These are phyloP conservation scores for Phenganax stokvisi DNA, from an alignment of 92 coral and sea anemone species.

Conservation along the genomic window DNA sequence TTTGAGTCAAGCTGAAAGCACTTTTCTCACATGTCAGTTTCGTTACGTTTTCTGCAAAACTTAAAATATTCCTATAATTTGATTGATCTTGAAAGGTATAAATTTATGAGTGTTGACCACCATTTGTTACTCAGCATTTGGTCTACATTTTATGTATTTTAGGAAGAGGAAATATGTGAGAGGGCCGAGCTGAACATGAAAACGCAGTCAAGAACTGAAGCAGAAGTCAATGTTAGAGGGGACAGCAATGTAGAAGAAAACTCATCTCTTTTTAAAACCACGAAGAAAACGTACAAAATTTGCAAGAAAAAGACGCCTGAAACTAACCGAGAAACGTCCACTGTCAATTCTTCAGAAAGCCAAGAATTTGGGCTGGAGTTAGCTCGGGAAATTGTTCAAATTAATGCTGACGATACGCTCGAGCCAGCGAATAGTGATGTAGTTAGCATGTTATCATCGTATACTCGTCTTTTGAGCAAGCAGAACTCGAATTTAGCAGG, in stretches of 20 bases:
- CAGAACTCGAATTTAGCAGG: background rate
- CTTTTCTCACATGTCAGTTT: background rate
- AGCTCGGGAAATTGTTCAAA: conserved; percentile 18
- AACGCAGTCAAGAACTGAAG: background rate
- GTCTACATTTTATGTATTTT: background rate
- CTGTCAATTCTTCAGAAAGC: background rate
- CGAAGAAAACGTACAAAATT: conserved; percentile 27
- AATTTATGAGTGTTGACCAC: background rate
- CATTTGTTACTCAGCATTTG: background rate
- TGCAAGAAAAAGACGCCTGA: background rate
- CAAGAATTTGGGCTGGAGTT: conserved; percentile 4
- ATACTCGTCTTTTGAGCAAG: conserved; percentile 19
- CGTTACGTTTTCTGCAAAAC: too few relatives aligned
- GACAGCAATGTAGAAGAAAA: conserved; percentile 17
- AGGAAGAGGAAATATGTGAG: conserved; percentile 10
- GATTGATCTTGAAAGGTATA: background rate
- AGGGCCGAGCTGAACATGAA: background rate
- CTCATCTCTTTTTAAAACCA: background rate
- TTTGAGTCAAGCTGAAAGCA: background rate
- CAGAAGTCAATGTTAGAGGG: background rate
- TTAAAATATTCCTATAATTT: background rate
- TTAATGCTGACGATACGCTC: background rate
- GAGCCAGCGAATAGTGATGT: background rate
- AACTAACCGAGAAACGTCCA: background rate
- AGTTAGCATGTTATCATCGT: background rate